Percentiles rank a stretch among this genome's conserved stretches.
Evolutionary conservation across 2,797 vertebrate genomes (phyloP).

Genomic region (Parauchenoglanis punctatus): DNA sequence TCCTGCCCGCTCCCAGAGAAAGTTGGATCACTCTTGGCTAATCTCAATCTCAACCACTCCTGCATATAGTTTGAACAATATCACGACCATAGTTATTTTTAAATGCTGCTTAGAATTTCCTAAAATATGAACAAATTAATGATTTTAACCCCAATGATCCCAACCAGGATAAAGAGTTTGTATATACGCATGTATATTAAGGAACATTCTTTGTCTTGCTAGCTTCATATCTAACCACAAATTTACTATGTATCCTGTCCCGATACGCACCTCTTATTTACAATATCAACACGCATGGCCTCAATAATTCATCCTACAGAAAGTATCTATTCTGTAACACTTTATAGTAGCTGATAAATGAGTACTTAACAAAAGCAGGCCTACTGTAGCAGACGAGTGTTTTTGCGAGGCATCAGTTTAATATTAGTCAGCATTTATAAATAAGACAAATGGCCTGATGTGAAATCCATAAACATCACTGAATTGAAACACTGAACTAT

Average conservation of each 20-base stretch:
- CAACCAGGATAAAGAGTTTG: not conserved
- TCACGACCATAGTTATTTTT: not conserved
- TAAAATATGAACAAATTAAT: not conserved
- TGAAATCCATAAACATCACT: no score
- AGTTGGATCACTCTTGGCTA: not conserved
- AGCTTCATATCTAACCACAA: not conserved
- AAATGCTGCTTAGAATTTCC: not conserved
- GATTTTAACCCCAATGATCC: not conserved
- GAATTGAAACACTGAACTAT: not conserved
- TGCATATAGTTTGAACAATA: not conserved
- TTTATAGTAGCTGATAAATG: not conserved
- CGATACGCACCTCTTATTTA: not conserved
- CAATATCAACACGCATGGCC: not conserved
- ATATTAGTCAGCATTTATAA: not conserved
- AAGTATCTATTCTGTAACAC: not conserved
- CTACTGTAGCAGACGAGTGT: not conserved
- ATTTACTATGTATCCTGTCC: not conserved
- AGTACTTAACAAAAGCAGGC: not conserved
- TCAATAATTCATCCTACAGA: not conserved
- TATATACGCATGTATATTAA: not conserved
- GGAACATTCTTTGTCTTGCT: no score
- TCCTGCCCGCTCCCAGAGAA: not conserved
- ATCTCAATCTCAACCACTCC: not conserved
- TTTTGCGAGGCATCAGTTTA: not conserved
- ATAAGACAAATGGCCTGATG: not conserved